Conservation (phyloP, 2,113 vertebrate species). For the Phodopus roborovskii region DNA sequence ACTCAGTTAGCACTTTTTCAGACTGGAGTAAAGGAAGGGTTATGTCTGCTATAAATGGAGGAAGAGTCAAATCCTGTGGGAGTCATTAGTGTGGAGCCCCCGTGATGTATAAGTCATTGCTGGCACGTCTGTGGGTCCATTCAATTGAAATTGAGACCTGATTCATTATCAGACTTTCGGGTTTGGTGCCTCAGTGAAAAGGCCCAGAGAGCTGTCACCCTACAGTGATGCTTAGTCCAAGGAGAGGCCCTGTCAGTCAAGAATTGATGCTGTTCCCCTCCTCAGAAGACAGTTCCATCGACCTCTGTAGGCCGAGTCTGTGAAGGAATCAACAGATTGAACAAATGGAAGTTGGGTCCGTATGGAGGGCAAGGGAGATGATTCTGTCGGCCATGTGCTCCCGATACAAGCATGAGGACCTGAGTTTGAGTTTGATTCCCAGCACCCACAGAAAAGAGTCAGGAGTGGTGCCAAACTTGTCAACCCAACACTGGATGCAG, state of each 20-base stretch:
- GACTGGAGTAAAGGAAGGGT: not conserved
- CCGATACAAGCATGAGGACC: not conserved
- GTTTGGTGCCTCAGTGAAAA: not conserved
- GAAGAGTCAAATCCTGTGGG: not conserved
- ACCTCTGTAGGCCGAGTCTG: not conserved
- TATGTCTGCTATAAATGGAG: not conserved
- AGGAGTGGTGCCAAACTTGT: no score
- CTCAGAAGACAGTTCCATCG: not conserved
- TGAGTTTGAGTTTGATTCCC: not conserved
- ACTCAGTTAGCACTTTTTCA: not conserved
- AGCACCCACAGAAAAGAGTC: not conserved
- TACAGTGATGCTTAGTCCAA: not conserved
- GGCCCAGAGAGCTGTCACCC: not conserved
- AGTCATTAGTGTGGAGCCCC: not conserved
- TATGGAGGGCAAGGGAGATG: not conserved
- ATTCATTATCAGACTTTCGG: not conserved
- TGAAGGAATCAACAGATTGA: not conserved
- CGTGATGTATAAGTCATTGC: accelerated
- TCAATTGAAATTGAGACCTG: not conserved
- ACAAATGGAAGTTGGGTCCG: not conserved
- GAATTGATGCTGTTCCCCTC: not conserved
- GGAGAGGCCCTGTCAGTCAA: not conserved
- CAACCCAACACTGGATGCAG: not conserved
- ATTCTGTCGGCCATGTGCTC: not conserved
- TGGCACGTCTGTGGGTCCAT: not conserved